Base-by-base conservation (phyloP, 2,797 vertebrate genomes). In the Pteropus rufus region DNA sequence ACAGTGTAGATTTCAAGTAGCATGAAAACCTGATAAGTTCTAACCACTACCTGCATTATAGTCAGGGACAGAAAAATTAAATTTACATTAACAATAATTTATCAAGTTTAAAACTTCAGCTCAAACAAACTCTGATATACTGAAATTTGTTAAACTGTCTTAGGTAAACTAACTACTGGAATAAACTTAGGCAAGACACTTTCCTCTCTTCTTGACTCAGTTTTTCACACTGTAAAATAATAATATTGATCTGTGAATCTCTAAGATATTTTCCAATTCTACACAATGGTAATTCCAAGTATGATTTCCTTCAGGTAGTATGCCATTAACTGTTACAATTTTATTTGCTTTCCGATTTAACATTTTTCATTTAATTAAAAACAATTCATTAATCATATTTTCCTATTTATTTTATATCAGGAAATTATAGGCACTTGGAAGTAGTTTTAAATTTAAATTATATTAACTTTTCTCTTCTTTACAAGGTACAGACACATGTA, bases 371-470 rank as follows among this genome's bases (percentile, higher is more conserved):
- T 81, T 83, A 93, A 65, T 39, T 56, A 69, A 19, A 83, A 76
- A 75, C 4, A 49, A 6, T 84, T 64, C 12, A 21, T 39, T 24
- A 93, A 72, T 52, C 10, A 79, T 46, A 52, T 76, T 77, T 69
- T 56, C 7, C 8, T 65, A 44, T 92, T 41, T 81, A 58, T 39
- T 60, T 90, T 54, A 80, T 94, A 75, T 10, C 76, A 36, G 31
- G 41, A 84, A 94, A 39, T 67, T 81, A 76, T 34, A 23, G 36
- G 14, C 5, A 18, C 19, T 72, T 80, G 34, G 24, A 92, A 24
- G 23, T 65, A 58, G 19, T 80, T 95, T 95, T 44, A 81, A n/a
- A 87, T 92, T 83, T 92, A 83, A 82, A 79, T 92, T 52, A 64
- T 54, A 72, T 90, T 95, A 92, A 64, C 15, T 26, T 60, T 86